phyloP scores from a whole-genome alignment of 1,140 invertebrate genomes.

The Cyclina sinensis region DNA sequence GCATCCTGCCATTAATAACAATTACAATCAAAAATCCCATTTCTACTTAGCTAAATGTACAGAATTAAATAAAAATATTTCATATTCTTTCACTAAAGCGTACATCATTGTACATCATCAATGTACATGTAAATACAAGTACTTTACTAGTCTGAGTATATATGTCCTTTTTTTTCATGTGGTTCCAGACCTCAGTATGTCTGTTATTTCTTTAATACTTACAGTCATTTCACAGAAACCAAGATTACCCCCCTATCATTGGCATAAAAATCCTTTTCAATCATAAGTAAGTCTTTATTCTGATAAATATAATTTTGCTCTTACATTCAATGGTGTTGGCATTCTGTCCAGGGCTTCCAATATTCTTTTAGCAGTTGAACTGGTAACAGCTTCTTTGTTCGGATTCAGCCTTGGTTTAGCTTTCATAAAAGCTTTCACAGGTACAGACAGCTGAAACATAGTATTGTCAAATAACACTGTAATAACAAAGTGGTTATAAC shows the following conservation, averaged over 20 bases:
- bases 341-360: conserved; percentile 85
- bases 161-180: background rate
- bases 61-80: too few relatives aligned
- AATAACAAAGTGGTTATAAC: background rate
- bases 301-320: too few relatives aligned
- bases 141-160: too few relatives aligned
- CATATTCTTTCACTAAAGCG: too few relatives aligned
- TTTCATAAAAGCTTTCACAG: conserved; percentile 58
- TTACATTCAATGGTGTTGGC: conserved; percentile 85
- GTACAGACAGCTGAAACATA: conserved; percentile 57
- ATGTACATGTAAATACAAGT: too few relatives aligned
- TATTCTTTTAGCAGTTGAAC: conserved; percentile 85
- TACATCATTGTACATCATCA: too few relatives aligned
- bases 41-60: too few relatives aligned
- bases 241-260: background rate
- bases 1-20: conserved; percentile 82
- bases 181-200: background rate
- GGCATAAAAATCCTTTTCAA: too few relatives aligned
- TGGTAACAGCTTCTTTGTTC: conserved; percentile 79
- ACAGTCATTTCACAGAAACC: background rate
- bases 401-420: conserved; percentile 39
- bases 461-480: too few relatives aligned
- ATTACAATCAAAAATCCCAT: too few relatives aligned
- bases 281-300: too few relatives aligned
- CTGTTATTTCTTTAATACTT: background rate